A percentile compares a stretch with the other conserved stretches of the same genome.
These are phyloP conservation scores for Cerceris ruficornis DNA, from an alignment of 2,888 invertebrate species.

Conservation along the genomic window DNA sequence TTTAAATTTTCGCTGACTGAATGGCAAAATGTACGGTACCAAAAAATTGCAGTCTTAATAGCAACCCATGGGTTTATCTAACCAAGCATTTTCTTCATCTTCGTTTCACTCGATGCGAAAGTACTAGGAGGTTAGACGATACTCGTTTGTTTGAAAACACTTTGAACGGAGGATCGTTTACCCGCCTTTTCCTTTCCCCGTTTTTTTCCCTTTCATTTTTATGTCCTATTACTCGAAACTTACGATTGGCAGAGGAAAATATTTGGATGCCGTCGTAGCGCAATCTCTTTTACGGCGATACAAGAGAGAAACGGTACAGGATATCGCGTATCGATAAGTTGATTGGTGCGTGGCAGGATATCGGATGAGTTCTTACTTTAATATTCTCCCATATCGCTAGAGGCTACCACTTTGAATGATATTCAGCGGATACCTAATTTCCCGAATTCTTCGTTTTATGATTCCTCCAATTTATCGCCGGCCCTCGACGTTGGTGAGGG, in stretches of 20 bases:
- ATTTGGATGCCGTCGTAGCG: neutral
- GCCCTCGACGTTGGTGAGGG: slow-evolving; percentile 39
- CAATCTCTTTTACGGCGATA: neutral
- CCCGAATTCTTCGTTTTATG: slow-evolving; percentile 17
- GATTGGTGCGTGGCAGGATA: neutral
- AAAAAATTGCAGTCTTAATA: slow-evolving; percentile 32
- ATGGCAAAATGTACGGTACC: neutral
- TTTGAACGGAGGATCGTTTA: slow-evolving; percentile 34
- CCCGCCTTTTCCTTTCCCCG: slow-evolving; percentile 42
- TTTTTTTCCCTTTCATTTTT: slow-evolving; percentile 31
- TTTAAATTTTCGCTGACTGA: neutral
- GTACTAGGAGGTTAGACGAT: slow-evolving; percentile 14
- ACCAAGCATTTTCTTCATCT: slow-evolving; percentile 35
- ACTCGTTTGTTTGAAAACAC: slow-evolving; percentile 53
- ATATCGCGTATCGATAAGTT: neutral
- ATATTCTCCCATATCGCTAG: neutral
- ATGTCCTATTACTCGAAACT: slow-evolving; percentile 4
- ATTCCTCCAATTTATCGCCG: slow-evolving; percentile 57
- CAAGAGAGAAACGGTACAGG: no score
- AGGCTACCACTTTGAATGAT: slow-evolving; percentile 8
- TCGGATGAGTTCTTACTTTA: neutral
- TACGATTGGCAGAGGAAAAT: neutral
- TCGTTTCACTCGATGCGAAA: slow-evolving; percentile 16
- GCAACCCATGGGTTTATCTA: no score
- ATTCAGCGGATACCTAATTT: slow-evolving; percentile 21